These are phyloP conservation scores for Oedothorax gibbosus DNA, from an alignment of 1,140 invertebrate species.

Conservation along the genomic window DNA sequence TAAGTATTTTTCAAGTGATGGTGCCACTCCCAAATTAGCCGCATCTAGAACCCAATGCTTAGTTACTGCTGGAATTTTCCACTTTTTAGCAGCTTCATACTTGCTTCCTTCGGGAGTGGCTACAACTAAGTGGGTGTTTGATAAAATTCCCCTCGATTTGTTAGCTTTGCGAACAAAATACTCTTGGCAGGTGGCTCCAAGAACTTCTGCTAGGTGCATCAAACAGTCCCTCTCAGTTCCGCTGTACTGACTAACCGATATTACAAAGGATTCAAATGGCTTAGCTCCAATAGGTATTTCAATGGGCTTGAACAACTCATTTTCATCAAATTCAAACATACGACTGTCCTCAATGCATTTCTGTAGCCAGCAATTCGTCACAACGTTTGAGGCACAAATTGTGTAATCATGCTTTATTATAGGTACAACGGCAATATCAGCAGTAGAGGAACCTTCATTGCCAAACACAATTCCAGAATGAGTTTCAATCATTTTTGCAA, in stretches of 20 bases:
- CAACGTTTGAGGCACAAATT: conserved; percentile 66
- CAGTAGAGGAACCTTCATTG: not conserved
- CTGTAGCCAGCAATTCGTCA: conserved; percentile 69
- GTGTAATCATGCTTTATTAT: conserved; percentile 70
- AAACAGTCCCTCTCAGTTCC: conserved; percentile 80
- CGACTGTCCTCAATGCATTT: conserved; percentile 73
- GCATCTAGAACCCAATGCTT: conserved; percentile 83
- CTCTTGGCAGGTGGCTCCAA: conserved; percentile 80
- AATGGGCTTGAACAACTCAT: conserved; percentile 73
- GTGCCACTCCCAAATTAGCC: conserved; percentile 71
- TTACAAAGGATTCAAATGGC: conserved; percentile 78
- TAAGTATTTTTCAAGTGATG: conserved; percentile 74
- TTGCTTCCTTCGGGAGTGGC: conserved; percentile 80
- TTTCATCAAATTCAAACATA: conserved; percentile 74
- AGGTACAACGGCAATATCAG: conserved; percentile 53
- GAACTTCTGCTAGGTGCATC: conserved; percentile 75
- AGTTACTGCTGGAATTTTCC: conserved; percentile 81
- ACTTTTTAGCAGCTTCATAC: conserved; percentile 85
- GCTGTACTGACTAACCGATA: conserved; percentile 81
- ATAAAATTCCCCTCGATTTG: conserved; percentile 69
- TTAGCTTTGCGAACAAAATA: conserved; percentile 74
- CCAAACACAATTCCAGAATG: conserved; percentile 32
- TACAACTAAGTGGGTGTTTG: conserved; percentile 83
- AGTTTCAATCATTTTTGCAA: conserved; percentile 53
- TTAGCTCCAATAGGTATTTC: conserved; percentile 68